Base-by-base conservation (phyloP, 2,797 vertebrate genomes). In the Leuciscus waleckii region DNA sequence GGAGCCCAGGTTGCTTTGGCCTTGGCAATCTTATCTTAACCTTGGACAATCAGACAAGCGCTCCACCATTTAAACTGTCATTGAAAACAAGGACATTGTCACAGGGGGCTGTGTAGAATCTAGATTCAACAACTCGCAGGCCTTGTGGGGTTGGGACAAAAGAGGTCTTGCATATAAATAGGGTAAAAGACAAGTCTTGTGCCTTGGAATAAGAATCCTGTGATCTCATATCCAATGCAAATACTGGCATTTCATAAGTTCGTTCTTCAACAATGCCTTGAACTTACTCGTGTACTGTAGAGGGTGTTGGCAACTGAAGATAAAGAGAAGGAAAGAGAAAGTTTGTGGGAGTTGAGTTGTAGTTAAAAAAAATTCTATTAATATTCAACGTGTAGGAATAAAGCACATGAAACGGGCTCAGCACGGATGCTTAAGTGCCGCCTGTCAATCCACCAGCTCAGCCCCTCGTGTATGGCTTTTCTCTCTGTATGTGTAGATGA, bases 21-120 rank as follows among this genome's bases (percentile, higher is more conserved):
- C 91, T 94, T 92, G 90, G 91, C 90, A 90, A 70, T 90, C 61
- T 85, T 84, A 82, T 85, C 83, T 92, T 90, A 91, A 90, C 87
- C 86, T 87, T 61, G 80, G 76, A 80, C 5, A 82, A 91, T 89
- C 88, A 93, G 90, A 93, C 90, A 93, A 92, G 92, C 86, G 71
- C 79, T 86, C 79, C 63, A 83, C 58, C 14, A 83, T 91, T 92
- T 90, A 91, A 89, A 89, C 89, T 90, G 90, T 89, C 85, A 88
- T 90, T 90, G 87, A 90, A 79, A 88, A 87, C 86, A 87, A 80
- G 88, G 87, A 85, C 79, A 84, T 43, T 10, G 84, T 87, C 82
- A 85, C 63, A 21, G 21, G 75, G 56, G 61, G 78, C 14, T 63
- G 37, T 82, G 54, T 77, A 80, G 49, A 80, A 80, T 74, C 69